Conservation (phyloP, 2,888 invertebrate species). For the Plagodis pulveraria region DNA sequence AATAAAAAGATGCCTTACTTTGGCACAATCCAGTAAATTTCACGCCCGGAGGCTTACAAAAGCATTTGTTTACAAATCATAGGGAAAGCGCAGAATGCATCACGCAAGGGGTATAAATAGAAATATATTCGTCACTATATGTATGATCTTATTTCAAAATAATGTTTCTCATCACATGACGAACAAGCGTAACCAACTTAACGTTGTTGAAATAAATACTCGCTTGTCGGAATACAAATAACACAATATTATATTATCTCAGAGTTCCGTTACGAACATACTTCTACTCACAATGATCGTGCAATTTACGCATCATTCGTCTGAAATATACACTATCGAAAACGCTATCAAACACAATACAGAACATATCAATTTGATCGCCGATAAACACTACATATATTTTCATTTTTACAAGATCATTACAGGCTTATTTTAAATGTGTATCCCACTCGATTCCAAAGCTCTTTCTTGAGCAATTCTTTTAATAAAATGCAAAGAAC, state of each 20-base stretch:
- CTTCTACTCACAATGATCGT: slow-evolving; percentile 6
- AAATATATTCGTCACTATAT: slow-evolving; percentile 11
- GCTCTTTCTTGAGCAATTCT: slow-evolving; percentile 8
- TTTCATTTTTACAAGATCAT: slow-evolving; percentile 14
- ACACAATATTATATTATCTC: too few relatives aligned
- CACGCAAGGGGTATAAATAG: slow-evolving; percentile 18
- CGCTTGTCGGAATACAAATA: too few relatives aligned
- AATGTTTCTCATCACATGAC: too few relatives aligned
- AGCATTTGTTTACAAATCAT: slow-evolving; percentile 47
- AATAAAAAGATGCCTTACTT: slow-evolving; percentile 60
- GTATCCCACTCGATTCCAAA: not conserved
- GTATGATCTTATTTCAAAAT: not conserved
- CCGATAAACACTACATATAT: slow-evolving; percentile 11
- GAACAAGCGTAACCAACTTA: too few relatives aligned
- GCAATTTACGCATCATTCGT: slow-evolving; percentile 11
- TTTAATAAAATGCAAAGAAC: slow-evolving; percentile 7
- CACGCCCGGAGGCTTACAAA: slow-evolving; percentile 37
- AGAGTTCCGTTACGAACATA: slow-evolving; percentile 6
- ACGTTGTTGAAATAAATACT: too few relatives aligned
- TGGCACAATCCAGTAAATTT: slow-evolving; percentile 58
- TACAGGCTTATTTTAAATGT: slow-evolving; percentile 14
- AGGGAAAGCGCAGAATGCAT: slow-evolving; percentile 36
- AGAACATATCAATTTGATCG: slow-evolving; percentile 11
- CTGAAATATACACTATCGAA: slow-evolving; percentile 20
- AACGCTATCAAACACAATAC: slow-evolving; percentile 12